Base-by-base conservation (phyloP, 2,797 vertebrate species). In the Falco peregrinus region DNA sequence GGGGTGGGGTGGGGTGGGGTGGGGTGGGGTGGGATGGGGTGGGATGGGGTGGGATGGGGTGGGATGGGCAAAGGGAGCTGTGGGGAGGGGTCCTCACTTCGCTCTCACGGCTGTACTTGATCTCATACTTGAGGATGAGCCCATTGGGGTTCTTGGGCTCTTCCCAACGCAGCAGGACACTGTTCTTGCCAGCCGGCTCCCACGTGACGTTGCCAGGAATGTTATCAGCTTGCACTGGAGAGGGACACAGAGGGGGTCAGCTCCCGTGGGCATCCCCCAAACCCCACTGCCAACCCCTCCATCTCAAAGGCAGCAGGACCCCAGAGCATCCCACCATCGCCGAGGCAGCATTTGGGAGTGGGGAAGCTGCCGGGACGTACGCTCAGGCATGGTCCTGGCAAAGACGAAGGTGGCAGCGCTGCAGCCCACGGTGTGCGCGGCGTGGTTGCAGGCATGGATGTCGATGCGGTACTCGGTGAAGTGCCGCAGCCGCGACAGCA, bases 371-470 rank as follows among this genome's bases (percentile, higher is more conserved):
- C 0, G 14, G 54, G 45, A 97, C 98, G 10, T 96, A 98, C 98
- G 2, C 51, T 98, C 97, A 0, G 98, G 98, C 98, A 98, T 98
- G 61, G 98, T 98, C 85, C 98, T 97, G 17, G 98, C 98, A 1
- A 98, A 98, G 88, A 98, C 98, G 33, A 98, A 98, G 69, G 98
- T 98, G 89, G 98, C 98, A 0, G 98, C 98, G 5, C 98, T 98
- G 97, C 98, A 98, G 75, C 98, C 98, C 93, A 98, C 98, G 2
- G 96, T 97, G 90, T 98, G 98, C 0, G 98, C 98, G 0, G 98
- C 98, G 2, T 98, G 98, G 96, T 98, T 98, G 96, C 98, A 98
- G 84, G 98, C 98, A 0, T 98, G 98, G 94, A 98, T 98, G 92
- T 98, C 98, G 8, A 98, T 98, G 21, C 98, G 97, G 56, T 98